Percentiles rank a stretch among this genome's conserved stretches.
These are phyloP conservation scores for Pogonophryne albipinna DNA, from an alignment of 2,797 vertebrate species.

Conservation along the genomic window DNA sequence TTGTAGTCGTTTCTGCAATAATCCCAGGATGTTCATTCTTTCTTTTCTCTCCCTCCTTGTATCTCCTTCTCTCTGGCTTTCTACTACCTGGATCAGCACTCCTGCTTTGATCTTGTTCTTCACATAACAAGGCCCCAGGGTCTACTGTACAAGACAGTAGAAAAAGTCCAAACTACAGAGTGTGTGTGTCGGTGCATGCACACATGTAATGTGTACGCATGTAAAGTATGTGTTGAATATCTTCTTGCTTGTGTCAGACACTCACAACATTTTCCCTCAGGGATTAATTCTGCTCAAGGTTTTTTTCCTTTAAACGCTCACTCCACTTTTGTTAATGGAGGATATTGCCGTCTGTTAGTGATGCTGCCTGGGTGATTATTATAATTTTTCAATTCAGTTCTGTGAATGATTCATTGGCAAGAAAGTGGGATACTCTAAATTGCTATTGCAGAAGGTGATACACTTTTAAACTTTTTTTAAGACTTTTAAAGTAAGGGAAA, in stretches of 20 bases:
- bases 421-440: conserved; percentile 38
- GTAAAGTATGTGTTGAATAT: conserved; percentile 48
- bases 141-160: conserved; percentile 47
- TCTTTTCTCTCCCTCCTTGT: conserved; percentile 32
- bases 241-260: conserved; percentile 57
- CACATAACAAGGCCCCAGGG: conserved; percentile 77
- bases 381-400: conserved; percentile 6
- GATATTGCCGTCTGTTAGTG: conserved; percentile 39
- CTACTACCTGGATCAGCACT: conserved; percentile 59
- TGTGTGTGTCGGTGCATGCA: background rate
- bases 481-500: background rate
- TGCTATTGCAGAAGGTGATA: conserved; percentile 28
- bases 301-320: conserved; percentile 38
- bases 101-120: conserved; percentile 73
- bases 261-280: conserved; percentile 43
- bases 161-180: conserved; percentile 45
- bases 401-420: conserved; percentile 52
- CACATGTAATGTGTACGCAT: conserved; percentile 18
- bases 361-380: conserved; percentile 33
- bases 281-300: conserved; percentile 53
- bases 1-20: conserved; percentile 45
- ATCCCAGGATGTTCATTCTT: conserved; percentile 39
- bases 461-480: too few species aligned
- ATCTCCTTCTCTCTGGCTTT: conserved; percentile 42
- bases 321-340: conserved; percentile 48